phyloP scores from a whole-genome alignment of 2,113 vertebrate genomes.

The Tragelaphus scriptus region DNA sequence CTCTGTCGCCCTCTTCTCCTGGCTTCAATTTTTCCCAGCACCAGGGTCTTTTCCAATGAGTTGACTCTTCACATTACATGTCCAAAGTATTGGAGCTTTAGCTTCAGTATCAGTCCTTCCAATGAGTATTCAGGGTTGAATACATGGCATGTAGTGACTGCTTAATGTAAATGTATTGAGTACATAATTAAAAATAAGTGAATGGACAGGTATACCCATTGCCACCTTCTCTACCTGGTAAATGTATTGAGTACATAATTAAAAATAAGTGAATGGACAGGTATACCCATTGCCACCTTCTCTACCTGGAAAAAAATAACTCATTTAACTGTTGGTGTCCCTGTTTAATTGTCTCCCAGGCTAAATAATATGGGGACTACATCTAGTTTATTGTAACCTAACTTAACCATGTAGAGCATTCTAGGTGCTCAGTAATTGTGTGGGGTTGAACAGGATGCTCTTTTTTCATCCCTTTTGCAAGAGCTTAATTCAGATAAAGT shows the following conservation, averaged over 20 bases:
- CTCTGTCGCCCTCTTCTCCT: not conserved
- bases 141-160: not conserved
- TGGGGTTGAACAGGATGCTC: not conserved
- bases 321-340: not conserved
- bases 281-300: not conserved
- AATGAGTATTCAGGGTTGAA: not conserved
- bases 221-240: not conserved
- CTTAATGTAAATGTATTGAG: not conserved
- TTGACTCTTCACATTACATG: not conserved
- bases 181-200: conserved; percentile 13
- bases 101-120: not conserved
- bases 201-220: not conserved
- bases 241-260: not conserved
- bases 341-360: not conserved
- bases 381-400: not conserved
- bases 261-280: not conserved
- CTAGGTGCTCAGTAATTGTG: not conserved
- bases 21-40: not conserved
- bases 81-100: not conserved
- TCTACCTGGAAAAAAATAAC: not conserved
- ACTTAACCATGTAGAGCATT: not conserved
- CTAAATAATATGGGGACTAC: not conserved
- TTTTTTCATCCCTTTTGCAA: not conserved
- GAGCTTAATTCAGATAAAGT: conserved; percentile 2
- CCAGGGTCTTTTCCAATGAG: not conserved